These are phyloP conservation scores for Esperia sulphurella DNA, from an alignment of 2,888 invertebrate species.

Conservation along the genomic window DNA sequence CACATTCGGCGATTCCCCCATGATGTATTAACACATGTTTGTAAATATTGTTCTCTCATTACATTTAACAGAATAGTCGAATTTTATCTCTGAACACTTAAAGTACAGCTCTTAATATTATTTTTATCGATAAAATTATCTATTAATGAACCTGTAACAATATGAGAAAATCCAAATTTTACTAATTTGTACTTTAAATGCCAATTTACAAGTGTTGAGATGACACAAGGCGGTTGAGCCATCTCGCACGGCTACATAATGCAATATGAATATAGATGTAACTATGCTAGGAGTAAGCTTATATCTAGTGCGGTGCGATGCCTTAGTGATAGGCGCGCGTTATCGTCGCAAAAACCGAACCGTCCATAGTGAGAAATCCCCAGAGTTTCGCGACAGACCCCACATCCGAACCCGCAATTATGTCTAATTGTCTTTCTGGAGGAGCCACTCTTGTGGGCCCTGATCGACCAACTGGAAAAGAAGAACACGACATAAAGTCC, in stretches of 20 bases:
- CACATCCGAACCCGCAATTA: constrained; percentile 72
- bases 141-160: constrained; percentile 79
- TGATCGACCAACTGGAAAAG: constrained; percentile 80
- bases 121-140: constrained; percentile 68
- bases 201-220: constrained; percentile 75
- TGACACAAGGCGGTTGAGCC: constrained; percentile 64
- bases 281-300: constrained; percentile 60
- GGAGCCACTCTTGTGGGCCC: constrained; percentile 79
- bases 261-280: constrained; percentile 60
- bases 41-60: constrained; percentile 53
- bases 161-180: constrained; percentile 77
- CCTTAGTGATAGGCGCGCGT: constrained; percentile 73
- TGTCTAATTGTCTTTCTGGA: constrained; percentile 79
- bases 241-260: constrained; percentile 68
- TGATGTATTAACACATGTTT: constrained; percentile 44
- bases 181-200: constrained; percentile 80
- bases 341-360: constrained; percentile 68
- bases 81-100: constrained; percentile 77
- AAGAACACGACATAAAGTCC: constrained; percentile 78
- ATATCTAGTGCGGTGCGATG: constrained; percentile 76
- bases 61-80: constrained; percentile 65
- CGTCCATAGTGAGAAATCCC: constrained; percentile 77
- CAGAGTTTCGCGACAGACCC: constrained; percentile 76
- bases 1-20: constrained; percentile 41
- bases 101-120: constrained; percentile 78